A percentile compares a stretch with the other conserved stretches of the same genome.
phyloP scores from a whole-genome alignment of 2,888 invertebrate genomes.

The Amiota minor region DNA sequence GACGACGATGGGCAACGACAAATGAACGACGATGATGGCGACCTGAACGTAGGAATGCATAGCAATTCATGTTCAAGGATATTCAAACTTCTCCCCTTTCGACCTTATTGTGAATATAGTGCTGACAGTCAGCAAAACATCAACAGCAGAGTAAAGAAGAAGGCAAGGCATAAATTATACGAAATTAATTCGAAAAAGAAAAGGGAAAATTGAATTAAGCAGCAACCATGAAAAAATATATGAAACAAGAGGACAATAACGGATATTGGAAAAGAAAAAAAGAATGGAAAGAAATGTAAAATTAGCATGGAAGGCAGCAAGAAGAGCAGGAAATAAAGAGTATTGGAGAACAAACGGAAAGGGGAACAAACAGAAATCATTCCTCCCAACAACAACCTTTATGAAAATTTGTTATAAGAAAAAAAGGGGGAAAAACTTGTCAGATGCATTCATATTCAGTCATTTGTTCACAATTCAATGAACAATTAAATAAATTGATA shows the following conservation, averaged over 20 bases:
- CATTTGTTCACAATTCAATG: slow-evolving; percentile 43
- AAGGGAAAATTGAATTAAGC: slow-evolving; percentile 25
- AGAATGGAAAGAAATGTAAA: not conserved
- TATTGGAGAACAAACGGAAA: not conserved
- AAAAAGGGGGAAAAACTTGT: slow-evolving; percentile 2
- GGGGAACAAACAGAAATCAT: not conserved
- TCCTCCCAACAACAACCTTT: not conserved
- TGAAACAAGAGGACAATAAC: too few species aligned
- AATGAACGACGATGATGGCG: not conserved
- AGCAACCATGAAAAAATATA: not conserved
- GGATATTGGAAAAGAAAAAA: not conserved
- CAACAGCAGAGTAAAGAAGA: too few species aligned
- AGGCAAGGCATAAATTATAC: slow-evolving; percentile 23
- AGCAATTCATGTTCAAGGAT: too few species aligned
- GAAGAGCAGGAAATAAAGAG: not conserved
- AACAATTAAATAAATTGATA: slow-evolving; percentile 39
- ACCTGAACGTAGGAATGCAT: too few species aligned
- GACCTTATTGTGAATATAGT: too few species aligned
- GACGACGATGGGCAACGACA: not conserved
- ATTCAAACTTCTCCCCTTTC: too few species aligned
- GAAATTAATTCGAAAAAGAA: not conserved
- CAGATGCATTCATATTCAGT: slow-evolving; percentile 34
- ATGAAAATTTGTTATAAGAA: not conserved
- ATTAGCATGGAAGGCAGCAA: not conserved
- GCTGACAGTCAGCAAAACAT: too few species aligned